These are phyloP conservation scores for Pterostichus niger DNA, from an alignment of 2,888 invertebrate species.

Conservation along the genomic window DNA sequence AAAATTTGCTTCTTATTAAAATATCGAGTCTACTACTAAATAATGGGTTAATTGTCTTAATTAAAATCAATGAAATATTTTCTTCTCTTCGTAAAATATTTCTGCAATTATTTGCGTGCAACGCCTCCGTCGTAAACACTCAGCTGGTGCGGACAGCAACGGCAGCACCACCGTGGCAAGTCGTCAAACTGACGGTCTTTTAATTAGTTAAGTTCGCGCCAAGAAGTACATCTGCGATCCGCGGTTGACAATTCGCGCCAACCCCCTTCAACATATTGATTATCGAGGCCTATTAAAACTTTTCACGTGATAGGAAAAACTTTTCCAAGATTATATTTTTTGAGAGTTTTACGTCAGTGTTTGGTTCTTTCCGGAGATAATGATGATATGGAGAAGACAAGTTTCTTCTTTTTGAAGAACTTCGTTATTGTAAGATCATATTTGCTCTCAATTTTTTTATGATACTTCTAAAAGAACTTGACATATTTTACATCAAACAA, in stretches of 20 bases:
- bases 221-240: conserved; percentile 52
- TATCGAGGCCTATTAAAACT: conserved; percentile 63
- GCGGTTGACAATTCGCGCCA: not conserved
- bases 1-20: no score
- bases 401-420: not conserved
- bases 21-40: no score
- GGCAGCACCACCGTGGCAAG: not conserved
- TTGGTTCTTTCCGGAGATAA: conserved; percentile 15
- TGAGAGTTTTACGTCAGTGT: conserved; percentile 15
- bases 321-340: conserved; percentile 47
- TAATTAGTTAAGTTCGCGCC: conserved; percentile 62
- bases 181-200: conserved; percentile 55
- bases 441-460: no score
- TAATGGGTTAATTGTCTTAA: not conserved
- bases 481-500: no score
- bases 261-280: conserved; percentile 58
- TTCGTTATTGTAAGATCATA: no score
- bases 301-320: conserved; percentile 48
- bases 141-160: conserved; percentile 27
- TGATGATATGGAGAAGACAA: conserved; percentile 2
- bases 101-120: not conserved
- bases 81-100: conserved; percentile 6
- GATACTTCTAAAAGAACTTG: no score
- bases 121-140: conserved; percentile 23
- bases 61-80: not conserved